Evolutionary conservation across 2,797 vertebrate species (phyloP), one percentile per base, ranked within the genome.

Genomic region (Lithobates pipiens): DNA sequence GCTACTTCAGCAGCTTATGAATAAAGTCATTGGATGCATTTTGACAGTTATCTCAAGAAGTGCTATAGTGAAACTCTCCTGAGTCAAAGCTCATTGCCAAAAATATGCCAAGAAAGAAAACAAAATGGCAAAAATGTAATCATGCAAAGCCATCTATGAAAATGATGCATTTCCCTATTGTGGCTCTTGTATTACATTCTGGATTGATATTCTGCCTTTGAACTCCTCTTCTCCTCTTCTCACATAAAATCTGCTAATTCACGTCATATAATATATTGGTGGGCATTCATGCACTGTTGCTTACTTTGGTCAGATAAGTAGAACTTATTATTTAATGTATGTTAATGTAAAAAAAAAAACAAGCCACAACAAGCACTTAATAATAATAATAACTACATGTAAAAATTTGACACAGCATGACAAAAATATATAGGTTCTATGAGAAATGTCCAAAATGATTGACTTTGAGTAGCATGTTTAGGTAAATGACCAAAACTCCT

Each of bases 61-160:
- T 67, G 65, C 10, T 67, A 29, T 67, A 29, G 65, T 25, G 65
- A 15, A 67, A 67, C 65, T 67, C 65, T 67, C 65, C 13, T 67
- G 65, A 67, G 65, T 67, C 65, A 67, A 67, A 29, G n/a, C 65
- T 25, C 25, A 67, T 67, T 27, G 65, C 65, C 65, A 67, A 67
- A 67, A 25, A 67, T 25, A 67, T 67, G 27, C n/a, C 65, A 67
- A 27, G 65, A 25, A 67, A 25, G n/a, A 67, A 29, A 67, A 67
- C 65, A 67, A 67, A 67, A 67, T 67, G 65, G n/a, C 65, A 67
- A 67, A 67, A 67, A 67, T 27, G 25, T 67, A 67, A 67, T 25
- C 65, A 67, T 67, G 65, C n/a, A 27, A 27, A 25, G 65, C 65
- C 65, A 67, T 25, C 65, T 67, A 67, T 67, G 65, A 29, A 67